phyloP scores from a whole-genome alignment of 1,140 invertebrate species.

The Papilio xuthus region DNA sequence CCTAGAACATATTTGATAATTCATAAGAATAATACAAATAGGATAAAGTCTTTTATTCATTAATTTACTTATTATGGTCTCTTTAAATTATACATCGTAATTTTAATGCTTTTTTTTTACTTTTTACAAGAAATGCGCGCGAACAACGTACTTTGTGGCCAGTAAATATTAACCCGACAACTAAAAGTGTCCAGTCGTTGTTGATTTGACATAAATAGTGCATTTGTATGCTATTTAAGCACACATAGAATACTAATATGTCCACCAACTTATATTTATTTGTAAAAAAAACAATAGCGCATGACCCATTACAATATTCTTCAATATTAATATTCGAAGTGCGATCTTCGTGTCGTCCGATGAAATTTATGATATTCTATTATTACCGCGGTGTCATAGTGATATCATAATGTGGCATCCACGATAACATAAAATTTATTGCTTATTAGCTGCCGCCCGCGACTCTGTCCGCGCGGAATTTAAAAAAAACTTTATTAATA shows the following conservation, averaged over 20 bases:
- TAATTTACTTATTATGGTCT: too few relatives aligned
- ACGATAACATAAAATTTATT: neutral
- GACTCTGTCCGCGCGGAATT: too few relatives aligned
- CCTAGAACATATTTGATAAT: too few relatives aligned
- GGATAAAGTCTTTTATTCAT: too few relatives aligned
- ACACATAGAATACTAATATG: neutral
- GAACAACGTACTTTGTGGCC: neutral
- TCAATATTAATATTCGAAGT: constrained; percentile 47
- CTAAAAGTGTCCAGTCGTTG: neutral
- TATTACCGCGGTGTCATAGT: constrained; percentile 50
- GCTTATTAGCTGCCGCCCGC: too few relatives aligned
- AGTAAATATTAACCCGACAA: constrained; percentile 1
- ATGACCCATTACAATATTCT: constrained; percentile 7
- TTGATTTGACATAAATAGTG: constrained; percentile 12
- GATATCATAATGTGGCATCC: constrained; percentile 43
- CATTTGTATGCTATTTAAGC: constrained; percentile 13
- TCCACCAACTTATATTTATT: neutral
- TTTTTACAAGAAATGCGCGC: too few relatives aligned
- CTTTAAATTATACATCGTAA: too few relatives aligned
- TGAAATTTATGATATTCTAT: constrained; percentile 56
- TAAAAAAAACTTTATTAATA: too few relatives aligned
- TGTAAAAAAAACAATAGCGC: constrained; percentile 30
- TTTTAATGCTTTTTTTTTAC: too few relatives aligned
- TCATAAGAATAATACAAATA: too few relatives aligned
- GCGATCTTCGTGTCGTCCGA: constrained; percentile 36